Base-by-base conservation (phyloP, 2,888 invertebrate species). In the Aproaerema taeniolella region DNA sequence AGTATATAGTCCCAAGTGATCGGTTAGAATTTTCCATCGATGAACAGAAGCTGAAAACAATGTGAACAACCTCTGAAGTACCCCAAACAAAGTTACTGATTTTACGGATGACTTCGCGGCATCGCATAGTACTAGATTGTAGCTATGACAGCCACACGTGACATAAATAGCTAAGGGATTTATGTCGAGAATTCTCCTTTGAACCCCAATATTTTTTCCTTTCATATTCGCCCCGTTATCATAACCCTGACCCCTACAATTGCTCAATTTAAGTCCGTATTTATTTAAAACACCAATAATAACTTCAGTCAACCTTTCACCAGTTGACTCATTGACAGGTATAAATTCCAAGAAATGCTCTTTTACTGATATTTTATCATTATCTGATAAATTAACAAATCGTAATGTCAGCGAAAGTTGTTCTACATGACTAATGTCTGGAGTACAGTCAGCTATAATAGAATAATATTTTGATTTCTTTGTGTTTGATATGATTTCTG, bases 161-260 rank as follows among this genome's bases (percentile, higher is more conserved):
- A 54, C 50, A 38, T 35, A 45, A 43, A 48, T 24, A 42, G 49
- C 49, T 31, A 41, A 41, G 8, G 51, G 47, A 43, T 52, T 49
- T 44, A 52, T 37, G 39, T 66, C 53, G 16, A 55, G 46, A 48
- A 65, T 53, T 55, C 53, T 56, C 38, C 38, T 58, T 55, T 67
- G 61, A 37, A 67, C 58, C 5, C 66, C 61, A 43, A 46, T 49
- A 47, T 59, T 55, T 57, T 59, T 55, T 37, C 61, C 66, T 43
- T 54, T 51, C 58, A 66, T 66, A 35, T 67, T 68, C 6, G 58
- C 51, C 9, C 66, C 63, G 47, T 68, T 68, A 45, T 68, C 63
- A 49, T 67, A 65, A 28, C 59, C 61, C 46, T 65, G 64, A 44
- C 61, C 58, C 36, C 58, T 55, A 52, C 58, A 58, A 45, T 60